Conservation (phyloP, 2,113 vertebrate genomes). For the Stomatorhinus ivindoensis region DNA sequence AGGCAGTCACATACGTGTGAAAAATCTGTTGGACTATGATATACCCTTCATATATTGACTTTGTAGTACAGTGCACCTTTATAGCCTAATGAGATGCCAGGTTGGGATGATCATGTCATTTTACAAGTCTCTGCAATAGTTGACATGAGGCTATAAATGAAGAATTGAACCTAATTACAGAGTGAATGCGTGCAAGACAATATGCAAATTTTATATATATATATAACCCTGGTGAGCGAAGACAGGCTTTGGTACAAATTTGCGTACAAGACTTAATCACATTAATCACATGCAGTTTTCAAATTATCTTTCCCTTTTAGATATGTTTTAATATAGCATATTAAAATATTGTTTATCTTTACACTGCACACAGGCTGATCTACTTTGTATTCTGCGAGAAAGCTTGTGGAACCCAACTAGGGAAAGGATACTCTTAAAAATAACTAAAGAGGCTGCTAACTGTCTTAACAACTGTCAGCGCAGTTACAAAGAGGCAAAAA, state of each 20-base stretch:
- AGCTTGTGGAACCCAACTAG: not conserved
- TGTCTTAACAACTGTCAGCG: not conserved
- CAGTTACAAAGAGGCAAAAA: not conserved
- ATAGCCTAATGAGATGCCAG: not conserved
- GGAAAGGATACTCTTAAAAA: not conserved
- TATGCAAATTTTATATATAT: not conserved
- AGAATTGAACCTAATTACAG: not conserved
- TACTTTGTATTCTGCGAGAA: constrained; percentile 4
- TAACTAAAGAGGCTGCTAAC: not conserved
- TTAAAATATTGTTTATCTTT: not conserved
- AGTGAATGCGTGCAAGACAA: not conserved
- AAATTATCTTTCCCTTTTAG: not conserved
- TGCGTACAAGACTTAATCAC: not conserved
- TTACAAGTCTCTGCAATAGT: not conserved
- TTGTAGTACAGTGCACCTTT: not conserved
- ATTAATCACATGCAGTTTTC: not conserved
- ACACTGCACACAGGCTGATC: not conserved
- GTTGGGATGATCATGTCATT: not conserved
- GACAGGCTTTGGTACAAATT: not conserved
- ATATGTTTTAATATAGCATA: not conserved
- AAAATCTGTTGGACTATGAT: not conserved
- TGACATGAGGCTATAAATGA: not conserved
- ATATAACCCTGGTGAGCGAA: not conserved
- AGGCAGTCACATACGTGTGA: not conserved
- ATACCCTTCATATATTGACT: not conserved